These are phyloP conservation scores for Syrmaticus mikado DNA, from an alignment of 2,113 vertebrate species.

Conservation along the genomic window DNA sequence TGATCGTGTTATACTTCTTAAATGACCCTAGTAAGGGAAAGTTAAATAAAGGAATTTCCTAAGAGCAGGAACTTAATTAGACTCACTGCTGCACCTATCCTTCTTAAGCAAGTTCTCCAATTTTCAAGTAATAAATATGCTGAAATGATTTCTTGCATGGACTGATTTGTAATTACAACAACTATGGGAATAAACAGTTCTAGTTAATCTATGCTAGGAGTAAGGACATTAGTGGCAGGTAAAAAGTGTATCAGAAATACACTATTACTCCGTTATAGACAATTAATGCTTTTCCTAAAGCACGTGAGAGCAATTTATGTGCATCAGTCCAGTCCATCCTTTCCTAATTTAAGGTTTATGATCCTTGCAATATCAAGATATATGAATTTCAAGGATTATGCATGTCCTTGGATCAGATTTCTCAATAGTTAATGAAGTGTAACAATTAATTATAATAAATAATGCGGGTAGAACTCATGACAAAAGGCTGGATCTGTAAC, in stretches of 20 bases:
- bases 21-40: neutral
- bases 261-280: neutral
- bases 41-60: neutral
- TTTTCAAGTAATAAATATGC: constrained; percentile 5
- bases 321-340: constrained; percentile 46
- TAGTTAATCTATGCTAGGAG: neutral
- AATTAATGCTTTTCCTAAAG: constrained; percentile 49
- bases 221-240: neutral
- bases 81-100: neutral
- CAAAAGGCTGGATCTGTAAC: neutral
- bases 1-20: neutral
- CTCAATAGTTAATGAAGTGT: constrained; percentile 69
- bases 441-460: constrained; percentile 77
- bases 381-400: constrained; percentile 72
- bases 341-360: constrained; percentile 80
- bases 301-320: constrained; percentile 49
- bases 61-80: neutral
- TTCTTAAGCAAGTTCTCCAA: neutral
- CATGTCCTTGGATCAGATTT: constrained; percentile 70
- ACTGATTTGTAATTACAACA: neutral
- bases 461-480: constrained; percentile 19
- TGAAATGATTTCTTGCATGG: neutral
- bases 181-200: constrained; percentile 10
- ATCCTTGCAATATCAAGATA: constrained; percentile 77
- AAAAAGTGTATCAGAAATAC: neutral